Evolutionary conservation across 1,140 invertebrate genomes (phyloP).

Genomic region (Scaptomyza pallida): DNA sequence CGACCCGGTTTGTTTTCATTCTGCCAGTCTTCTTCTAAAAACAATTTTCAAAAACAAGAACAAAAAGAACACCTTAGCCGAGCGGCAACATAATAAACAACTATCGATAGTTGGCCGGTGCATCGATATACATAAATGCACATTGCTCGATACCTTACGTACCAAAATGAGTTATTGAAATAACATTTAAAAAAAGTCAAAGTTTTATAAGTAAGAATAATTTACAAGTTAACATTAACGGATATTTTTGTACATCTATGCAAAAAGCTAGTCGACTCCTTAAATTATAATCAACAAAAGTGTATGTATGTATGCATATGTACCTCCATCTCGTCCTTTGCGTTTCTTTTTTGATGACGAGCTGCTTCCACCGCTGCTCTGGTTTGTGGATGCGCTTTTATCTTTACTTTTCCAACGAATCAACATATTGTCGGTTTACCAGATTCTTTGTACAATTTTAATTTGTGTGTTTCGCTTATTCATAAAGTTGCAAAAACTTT

Average conservation of each 20-base stretch:
- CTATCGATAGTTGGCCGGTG: conserved; percentile 17
- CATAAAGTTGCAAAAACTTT: conserved; percentile 3
- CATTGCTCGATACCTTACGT: not conserved
- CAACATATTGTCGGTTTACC: conserved; percentile 83
- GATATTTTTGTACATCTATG: no score
- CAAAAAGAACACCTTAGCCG: not conserved
- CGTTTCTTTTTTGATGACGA: conserved; percentile 86
- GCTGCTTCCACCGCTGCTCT: conserved; percentile 65
- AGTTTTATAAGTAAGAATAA: no score
- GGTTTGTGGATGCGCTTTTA: conserved; percentile 85
- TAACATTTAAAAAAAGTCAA: not conserved
- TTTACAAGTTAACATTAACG: not conserved
- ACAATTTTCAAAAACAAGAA: not conserved
- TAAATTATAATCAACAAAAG: not conserved
- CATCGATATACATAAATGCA: not conserved
- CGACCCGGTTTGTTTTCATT: conserved; percentile 81
- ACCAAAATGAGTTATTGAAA: not conserved
- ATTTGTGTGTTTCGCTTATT: conserved; percentile 5
- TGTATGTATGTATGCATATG: no score
- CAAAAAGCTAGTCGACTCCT: not conserved
- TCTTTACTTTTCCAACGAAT: conserved; percentile 87
- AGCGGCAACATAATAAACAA: not conserved
- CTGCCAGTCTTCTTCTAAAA: conserved; percentile 83
- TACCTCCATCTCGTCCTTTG: conserved; percentile 85
- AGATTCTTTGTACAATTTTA: conserved; percentile 4